Evolutionary conservation across 2,888 invertebrate species (phyloP).

Genomic region (Drosophila niveifrons): DNA sequence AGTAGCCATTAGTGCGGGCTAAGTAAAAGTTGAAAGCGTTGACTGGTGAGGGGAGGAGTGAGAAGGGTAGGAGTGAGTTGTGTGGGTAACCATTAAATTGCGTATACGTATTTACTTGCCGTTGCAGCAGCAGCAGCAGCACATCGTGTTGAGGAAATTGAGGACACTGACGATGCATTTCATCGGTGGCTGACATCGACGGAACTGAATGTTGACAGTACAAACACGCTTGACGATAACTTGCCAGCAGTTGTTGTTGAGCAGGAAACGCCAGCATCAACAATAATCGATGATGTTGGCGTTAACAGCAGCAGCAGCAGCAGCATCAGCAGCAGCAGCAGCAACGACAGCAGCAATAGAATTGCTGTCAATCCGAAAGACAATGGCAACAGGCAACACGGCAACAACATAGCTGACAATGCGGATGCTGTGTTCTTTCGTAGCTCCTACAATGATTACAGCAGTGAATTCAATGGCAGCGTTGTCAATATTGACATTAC

Average conservation of each 20-base stretch:
- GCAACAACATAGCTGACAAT: conserved; percentile 60
- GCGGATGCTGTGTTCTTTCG: conserved; percentile 77
- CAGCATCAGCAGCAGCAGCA: conserved; percentile 25
- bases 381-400: conserved; percentile 51
- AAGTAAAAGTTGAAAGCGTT: neutral
- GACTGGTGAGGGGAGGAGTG: neutral
- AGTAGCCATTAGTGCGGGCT: conserved; percentile 33
- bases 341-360: conserved; percentile 26
- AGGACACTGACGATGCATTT: conserved; percentile 80
- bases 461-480: conserved; percentile 83
- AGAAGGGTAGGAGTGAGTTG: neutral
- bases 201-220: conserved; percentile 78
- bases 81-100: conserved; percentile 37
- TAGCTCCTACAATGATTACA: conserved; percentile 83
- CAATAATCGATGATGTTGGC: conserved; percentile 72
- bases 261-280: conserved; percentile 67
- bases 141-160: conserved; percentile 57
- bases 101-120: conserved; percentile 21
- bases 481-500: conserved; percentile 84
- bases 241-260: conserved; percentile 42
- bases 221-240: conserved; percentile 65
- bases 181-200: conserved; percentile 83
- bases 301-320: conserved; percentile 44
- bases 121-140: conserved; percentile 34
- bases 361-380: conserved; percentile 43